A percentile compares a stretch with the other conserved stretches of the same genome.
Conservation (phyloP, 2,113 vertebrate species). For the Urocolius indicus region DNA sequence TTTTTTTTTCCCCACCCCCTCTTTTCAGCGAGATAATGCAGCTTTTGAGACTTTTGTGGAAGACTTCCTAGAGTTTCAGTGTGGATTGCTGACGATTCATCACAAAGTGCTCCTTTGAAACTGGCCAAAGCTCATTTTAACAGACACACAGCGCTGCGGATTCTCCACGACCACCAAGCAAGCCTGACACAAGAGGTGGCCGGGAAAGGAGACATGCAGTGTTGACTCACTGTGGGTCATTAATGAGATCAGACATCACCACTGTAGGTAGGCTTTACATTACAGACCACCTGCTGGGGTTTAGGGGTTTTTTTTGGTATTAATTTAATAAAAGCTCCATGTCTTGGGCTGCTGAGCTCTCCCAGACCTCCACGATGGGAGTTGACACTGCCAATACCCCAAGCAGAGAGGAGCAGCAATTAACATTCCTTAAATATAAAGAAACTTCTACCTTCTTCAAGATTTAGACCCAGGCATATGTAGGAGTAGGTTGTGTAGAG, state of each 20-base stretch:
- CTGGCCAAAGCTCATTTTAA: not conserved
- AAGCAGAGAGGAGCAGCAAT: not conserved
- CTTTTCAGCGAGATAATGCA: constrained; percentile 8
- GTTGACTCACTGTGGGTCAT: not conserved
- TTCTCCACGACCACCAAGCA: not conserved
- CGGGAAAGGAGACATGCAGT: not conserved
- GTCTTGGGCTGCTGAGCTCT: not conserved
- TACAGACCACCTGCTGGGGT: not conserved
- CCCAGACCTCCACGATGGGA: not conserved
- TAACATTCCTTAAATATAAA: not conserved
- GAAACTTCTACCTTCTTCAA: not conserved
- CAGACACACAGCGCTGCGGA: not conserved
- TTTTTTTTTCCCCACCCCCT: rapidly evolving
- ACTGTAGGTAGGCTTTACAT: not conserved
- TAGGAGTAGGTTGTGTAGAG: not conserved
- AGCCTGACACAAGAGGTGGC: not conserved
- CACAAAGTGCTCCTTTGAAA: not conserved
- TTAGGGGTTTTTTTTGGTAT: not conserved
- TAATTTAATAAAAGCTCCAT: not conserved
- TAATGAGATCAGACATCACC: constrained; percentile 2
- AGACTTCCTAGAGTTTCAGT: not conserved
- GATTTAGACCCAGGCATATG: not conserved
- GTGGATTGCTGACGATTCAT: not conserved
- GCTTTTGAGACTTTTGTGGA: not conserved
- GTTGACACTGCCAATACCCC: not conserved